A percentile compares a stretch with the other conserved stretches of the same genome.
These are phyloP conservation scores for Istiophorus platypterus DNA, from an alignment of 2,113 vertebrate species.

Conservation along the genomic window DNA sequence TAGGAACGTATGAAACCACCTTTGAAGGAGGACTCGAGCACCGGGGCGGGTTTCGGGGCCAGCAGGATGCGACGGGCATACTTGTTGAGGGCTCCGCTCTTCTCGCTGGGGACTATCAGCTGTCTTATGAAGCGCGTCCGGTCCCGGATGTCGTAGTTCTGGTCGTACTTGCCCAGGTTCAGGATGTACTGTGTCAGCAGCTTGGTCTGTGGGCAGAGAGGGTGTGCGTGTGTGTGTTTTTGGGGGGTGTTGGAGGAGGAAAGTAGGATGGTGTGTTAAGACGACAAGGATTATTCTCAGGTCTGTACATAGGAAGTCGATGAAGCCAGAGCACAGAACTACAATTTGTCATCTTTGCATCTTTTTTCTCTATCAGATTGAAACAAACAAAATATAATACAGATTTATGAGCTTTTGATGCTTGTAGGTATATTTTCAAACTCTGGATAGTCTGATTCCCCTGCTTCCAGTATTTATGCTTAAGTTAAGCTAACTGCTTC, in stretches of 20 bases:
- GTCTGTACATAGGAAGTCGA: no score
- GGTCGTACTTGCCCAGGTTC: conserved; percentile 98
- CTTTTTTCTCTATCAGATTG: no score
- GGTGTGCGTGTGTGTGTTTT: no score
- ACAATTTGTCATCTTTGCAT: no score
- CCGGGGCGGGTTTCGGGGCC: conserved; percentile 94
- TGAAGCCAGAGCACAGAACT: no score
- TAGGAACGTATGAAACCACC: conserved; percentile 81
- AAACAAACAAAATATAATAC: no score
- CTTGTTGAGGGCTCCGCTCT: conserved; percentile 95
- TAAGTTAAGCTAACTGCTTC: background rate
- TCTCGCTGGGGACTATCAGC: conserved; percentile 97
- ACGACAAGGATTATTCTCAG: no score
- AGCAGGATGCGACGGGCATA: conserved; percentile 97
- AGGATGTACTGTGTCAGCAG: conserved; percentile 99
- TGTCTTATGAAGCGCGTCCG: conserved; percentile 98
- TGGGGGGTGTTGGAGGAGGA: background rate
- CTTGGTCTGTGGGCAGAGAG: conserved; percentile 88
- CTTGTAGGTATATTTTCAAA: background rate
- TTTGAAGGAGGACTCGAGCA: conserved; percentile 97
- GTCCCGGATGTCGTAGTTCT: conserved; percentile 99
- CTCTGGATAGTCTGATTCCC: background rate
- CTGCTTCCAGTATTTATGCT: background rate
- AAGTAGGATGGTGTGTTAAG: background rate
- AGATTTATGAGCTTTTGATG: background rate